Evolutionary conservation across 2,113 vertebrate genomes (phyloP).

Genomic region (Lophius piscatorius): DNA sequence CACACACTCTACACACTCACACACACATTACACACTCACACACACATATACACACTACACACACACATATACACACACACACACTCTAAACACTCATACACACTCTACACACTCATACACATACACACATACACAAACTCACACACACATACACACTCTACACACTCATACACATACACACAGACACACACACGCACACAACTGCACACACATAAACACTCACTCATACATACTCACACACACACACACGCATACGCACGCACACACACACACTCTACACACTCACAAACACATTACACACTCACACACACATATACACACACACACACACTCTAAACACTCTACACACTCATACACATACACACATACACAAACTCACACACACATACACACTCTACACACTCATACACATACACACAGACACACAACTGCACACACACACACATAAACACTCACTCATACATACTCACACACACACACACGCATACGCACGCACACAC

Average conservation of each 20-base stretch:
- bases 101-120: conserved; percentile 20
- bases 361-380: conserved; percentile 45
- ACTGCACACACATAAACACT: conserved; percentile 47
- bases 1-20: conserved; percentile 9
- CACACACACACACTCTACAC: conserved; percentile 42
- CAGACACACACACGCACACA: too few species aligned
- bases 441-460: conserved; percentile 34
- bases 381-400: conserved; percentile 35
- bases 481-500: conserved; percentile 5
- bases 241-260: conserved; percentile 45
- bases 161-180: conserved; percentile 44
- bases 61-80: conserved; percentile 15
- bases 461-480: conserved; percentile 34
- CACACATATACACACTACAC: conserved; percentile 30
- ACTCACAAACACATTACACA: conserved; percentile 28
- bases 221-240: conserved; percentile 24
- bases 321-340: conserved; percentile 21
- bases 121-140: conserved; percentile 48
- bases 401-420: conserved; percentile 44
- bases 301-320: conserved; percentile 46
- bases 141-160: conserved; percentile 34
- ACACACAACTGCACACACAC: conserved; percentile 38
- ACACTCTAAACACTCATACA: background rate
- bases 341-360: too few species aligned
- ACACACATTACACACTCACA: background rate